Evolutionary conservation across 2,888 invertebrate genomes (phyloP).

Genomic region (Drosophila mayaguana): DNA sequence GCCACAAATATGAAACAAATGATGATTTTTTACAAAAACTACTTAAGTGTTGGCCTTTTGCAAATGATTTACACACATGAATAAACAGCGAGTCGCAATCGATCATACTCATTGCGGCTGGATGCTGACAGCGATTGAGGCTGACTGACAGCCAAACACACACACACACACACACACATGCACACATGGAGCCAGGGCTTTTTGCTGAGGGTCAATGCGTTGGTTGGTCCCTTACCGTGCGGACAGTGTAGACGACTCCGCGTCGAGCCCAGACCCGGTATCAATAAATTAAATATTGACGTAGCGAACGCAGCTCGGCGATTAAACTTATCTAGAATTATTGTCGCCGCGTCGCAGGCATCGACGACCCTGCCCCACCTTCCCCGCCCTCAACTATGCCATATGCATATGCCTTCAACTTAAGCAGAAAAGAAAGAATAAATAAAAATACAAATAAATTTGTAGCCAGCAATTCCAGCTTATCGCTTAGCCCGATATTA

Average conservation of each 20-base stretch:
- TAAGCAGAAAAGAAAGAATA: constrained; percentile 1
- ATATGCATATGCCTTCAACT: constrained; percentile 4
- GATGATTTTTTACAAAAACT: constrained; percentile 3
- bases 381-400: neutral
- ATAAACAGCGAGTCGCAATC: constrained; percentile 42
- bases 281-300: constrained; percentile 64
- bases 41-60: constrained; percentile 11
- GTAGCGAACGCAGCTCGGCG: constrained; percentile 36
- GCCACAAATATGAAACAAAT: neutral
- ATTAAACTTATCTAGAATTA: constrained; percentile 52
- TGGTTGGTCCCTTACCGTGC: constrained; percentile 15
- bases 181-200: neutral
- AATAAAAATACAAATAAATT: constrained; percentile 16
- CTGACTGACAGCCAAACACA: constrained; percentile 6
- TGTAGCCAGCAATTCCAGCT: constrained; percentile 33
- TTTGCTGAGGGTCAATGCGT: constrained; percentile 46
- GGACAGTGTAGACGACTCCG: constrained; percentile 32
- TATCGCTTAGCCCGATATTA: constrained; percentile 50
- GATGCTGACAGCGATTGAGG: constrained; percentile 6
- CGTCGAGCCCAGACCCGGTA: constrained; percentile 15
- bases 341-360: constrained; percentile 19
- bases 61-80: constrained; percentile 36
- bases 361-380: neutral
- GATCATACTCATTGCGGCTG: constrained; percentile 48
- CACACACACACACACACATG: neutral